A percentile compares a stretch with the other conserved stretches of the same genome.
Evolutionary conservation across 1,140 invertebrate genomes (phyloP).

Genomic region (Hypsibius dujardini): DNA sequence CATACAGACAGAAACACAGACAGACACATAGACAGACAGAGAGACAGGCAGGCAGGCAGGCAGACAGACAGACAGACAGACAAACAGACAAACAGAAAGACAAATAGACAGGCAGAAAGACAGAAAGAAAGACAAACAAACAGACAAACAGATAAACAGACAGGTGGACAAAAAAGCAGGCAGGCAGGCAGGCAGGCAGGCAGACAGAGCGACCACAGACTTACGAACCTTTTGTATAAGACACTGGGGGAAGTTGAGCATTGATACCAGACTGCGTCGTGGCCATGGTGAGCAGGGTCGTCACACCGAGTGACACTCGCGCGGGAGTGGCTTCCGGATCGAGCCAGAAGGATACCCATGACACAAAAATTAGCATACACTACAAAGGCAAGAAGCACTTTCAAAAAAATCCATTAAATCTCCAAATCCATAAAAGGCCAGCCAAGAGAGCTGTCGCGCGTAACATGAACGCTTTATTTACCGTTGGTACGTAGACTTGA

Average conservation of each 20-base stretch:
- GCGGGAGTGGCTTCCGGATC: conserved; percentile 90
- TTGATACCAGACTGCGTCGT: conserved; percentile 93
- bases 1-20: no score
- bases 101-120: no score
- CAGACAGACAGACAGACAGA: no score
- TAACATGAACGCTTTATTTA: not conserved
- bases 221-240: conserved; percentile 56
- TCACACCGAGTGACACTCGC: conserved; percentile 79
- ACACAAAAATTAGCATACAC: conserved; percentile 89
- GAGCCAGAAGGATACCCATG: conserved; percentile 92
- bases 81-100: no score
- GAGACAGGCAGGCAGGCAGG: no score
- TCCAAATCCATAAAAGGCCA: no score
- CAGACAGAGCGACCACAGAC: conserved; percentile 17
- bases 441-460: no score
- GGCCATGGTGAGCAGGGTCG: conserved; percentile 85
- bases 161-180: no score
- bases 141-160: no score
- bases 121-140: no score
- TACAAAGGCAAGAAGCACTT: conserved; percentile 34
- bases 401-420: not conserved
- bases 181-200: no score
- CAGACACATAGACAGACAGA: no score
- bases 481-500: conserved; percentile 71
- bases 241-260: conserved; percentile 82